A percentile compares a stretch with the other conserved stretches of the same genome.
These are phyloP conservation scores for Erynnis tages DNA, from an alignment of 2,888 invertebrate genomes.

Conservation along the genomic window DNA sequence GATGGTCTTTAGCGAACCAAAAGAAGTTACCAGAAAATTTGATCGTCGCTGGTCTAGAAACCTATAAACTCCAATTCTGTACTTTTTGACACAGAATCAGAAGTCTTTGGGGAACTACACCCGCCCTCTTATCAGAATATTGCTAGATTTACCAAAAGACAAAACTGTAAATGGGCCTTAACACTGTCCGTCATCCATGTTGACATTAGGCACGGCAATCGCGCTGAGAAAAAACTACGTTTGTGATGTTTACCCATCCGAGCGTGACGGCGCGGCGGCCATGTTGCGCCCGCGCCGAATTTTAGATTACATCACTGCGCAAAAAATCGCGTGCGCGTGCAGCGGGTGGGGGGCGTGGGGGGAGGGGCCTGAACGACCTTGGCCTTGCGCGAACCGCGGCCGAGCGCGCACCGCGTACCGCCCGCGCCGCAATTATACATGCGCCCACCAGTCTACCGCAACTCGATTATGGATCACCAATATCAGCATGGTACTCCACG, in stretches of 20 bases:
- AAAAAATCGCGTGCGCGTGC: constrained; percentile 69
- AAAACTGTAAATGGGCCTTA: no score
- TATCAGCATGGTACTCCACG: constrained; percentile 32
- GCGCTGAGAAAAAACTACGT: constrained; percentile 24
- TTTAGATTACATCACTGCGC: constrained; percentile 77
- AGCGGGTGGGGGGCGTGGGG: constrained; percentile 37
- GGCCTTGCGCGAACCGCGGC: constrained; percentile 76
- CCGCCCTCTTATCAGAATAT: no score
- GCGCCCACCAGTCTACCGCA: constrained; percentile 73
- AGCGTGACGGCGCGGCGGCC: constrained; percentile 54
- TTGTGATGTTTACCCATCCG: constrained; percentile 30
- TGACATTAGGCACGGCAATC: constrained; percentile 7
- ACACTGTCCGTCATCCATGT: no score
- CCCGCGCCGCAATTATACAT: constrained; percentile 71
- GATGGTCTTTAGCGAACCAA: no score
- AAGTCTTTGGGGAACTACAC: no score
- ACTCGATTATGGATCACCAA: constrained; percentile 40
- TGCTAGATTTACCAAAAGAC: no score
- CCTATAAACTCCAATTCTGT: no score
- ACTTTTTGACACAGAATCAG: no score
- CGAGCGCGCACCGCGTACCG: constrained; percentile 65
- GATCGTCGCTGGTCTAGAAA: no score
- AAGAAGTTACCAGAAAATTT: no score
- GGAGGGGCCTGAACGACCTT: constrained; percentile 59
- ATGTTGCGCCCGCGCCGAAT: constrained; percentile 75